Evolutionary conservation across 92 coral and sea anemone species (phyloP).

Genomic region (Desmophyllum pertusum): DNA sequence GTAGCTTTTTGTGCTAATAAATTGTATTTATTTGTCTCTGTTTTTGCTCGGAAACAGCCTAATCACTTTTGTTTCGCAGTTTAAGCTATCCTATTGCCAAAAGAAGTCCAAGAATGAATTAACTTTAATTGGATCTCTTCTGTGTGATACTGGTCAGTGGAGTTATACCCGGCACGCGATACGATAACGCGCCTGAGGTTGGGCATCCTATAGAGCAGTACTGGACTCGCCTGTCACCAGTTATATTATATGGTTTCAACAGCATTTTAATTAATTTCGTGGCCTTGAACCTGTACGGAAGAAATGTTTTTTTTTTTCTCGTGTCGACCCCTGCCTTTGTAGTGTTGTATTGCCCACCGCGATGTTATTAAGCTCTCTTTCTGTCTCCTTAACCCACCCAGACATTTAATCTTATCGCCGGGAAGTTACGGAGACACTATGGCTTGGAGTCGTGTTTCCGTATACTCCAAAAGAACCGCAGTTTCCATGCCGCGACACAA

Average conservation of each 20-base stretch:
- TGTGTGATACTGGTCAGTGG: background rate
- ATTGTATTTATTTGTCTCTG: background rate
- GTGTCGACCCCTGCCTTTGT: background rate
- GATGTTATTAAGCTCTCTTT: background rate
- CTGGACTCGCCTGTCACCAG: background rate
- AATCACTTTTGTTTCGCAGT: background rate
- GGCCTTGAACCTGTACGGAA: background rate
- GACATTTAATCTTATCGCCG: slow-evolving; percentile 20
- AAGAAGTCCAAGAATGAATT: background rate
- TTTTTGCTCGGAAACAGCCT: background rate
- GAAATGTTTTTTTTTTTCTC: background rate
- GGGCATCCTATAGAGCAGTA: background rate
- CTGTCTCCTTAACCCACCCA: background rate
- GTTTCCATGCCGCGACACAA: background rate
- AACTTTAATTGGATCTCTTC: background rate
- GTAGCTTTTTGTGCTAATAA: background rate
- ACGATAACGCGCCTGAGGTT: background rate
- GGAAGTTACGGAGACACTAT: slow-evolving; percentile 12
- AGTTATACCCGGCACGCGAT: background rate
- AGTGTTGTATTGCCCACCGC: background rate
- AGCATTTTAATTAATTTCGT: background rate
- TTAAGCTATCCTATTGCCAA: background rate
- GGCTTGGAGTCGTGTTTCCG: slow-evolving; percentile 12
- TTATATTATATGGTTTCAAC: background rate
- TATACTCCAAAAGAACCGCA: background rate